Conservation (phyloP, 1,140 invertebrate genomes). For the Papilio machaon region DNA sequence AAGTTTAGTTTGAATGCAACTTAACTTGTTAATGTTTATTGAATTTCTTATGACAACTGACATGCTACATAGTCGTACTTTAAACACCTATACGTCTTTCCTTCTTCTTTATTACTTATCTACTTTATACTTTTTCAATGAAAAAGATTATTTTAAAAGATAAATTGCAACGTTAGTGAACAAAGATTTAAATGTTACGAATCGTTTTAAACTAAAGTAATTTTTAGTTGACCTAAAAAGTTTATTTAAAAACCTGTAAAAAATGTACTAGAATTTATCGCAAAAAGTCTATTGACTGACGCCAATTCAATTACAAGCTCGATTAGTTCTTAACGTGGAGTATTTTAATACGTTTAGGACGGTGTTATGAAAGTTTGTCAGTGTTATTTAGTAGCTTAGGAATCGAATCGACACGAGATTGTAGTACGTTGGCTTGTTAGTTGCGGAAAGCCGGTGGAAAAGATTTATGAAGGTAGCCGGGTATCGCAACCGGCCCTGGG, state of each 20-base stretch:
- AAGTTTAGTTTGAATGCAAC: too few relatives aligned
- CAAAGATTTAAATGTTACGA: not conserved
- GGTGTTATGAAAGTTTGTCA: conserved; percentile 70
- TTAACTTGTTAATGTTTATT: too few relatives aligned
- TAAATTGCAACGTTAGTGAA: too few relatives aligned
- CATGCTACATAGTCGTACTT: too few relatives aligned
- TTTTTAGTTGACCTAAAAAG: not conserved
- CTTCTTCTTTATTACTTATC: too few relatives aligned
- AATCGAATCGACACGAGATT: conserved; percentile 57
- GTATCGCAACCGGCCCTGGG: conserved; percentile 65
- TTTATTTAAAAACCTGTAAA: not conserved
- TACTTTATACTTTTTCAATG: too few relatives aligned
- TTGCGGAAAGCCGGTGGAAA: conserved; percentile 71
- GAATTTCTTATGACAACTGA: too few relatives aligned
- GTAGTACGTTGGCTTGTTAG: conserved; percentile 70
- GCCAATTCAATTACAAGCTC: conserved; percentile 52
- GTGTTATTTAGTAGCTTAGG: conserved; percentile 67
- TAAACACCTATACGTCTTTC: too few relatives aligned
- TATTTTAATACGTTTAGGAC: conserved; percentile 72
- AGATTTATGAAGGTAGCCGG: conserved; percentile 77
- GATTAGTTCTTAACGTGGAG: conserved; percentile 65
- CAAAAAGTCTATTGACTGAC: conserved; percentile 46
- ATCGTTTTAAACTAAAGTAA: not conserved
- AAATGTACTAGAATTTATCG: conserved; percentile 48
- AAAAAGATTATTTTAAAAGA: too few relatives aligned